Evolutionary conservation across 1,140 invertebrate species (phyloP).

Genomic region (Laodelphax striatellus): DNA sequence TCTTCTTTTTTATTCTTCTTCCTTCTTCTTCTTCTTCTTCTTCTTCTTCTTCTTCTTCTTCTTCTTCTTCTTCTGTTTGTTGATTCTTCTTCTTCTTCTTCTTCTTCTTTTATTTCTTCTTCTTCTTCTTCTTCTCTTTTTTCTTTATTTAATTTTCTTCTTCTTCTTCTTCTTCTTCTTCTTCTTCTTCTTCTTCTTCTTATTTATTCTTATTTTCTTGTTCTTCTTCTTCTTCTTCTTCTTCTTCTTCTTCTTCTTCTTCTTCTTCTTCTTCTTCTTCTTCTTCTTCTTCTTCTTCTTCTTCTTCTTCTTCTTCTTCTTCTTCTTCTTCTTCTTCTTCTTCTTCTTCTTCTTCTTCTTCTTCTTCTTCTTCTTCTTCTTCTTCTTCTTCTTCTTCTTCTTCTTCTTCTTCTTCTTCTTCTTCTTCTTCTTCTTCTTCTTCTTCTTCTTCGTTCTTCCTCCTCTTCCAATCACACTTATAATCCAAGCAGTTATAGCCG

Average conservation of each 20-base stretch:
- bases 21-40: not conserved
- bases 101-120: not conserved
- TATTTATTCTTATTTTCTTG: no score
- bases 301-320: not conserved
- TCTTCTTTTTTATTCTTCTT: not conserved
- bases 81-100: not conserved
- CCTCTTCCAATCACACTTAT: no score
- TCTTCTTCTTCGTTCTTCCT: no score
- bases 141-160: no score
- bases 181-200: not conserved
- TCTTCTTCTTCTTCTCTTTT: not conserved
- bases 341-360: not conserved
- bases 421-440: not conserved
- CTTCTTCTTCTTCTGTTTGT: no score
- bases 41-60: no score
- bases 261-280: not conserved
- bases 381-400: not conserved
- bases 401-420: not conserved
- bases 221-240: not conserved
- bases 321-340: not conserved
- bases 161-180: not conserved
- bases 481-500: no score
- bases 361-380: not conserved
- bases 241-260: not conserved
- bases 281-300: not conserved